Base-by-base conservation (phyloP, 2,888 invertebrate species). In the Mythimna vitellina region DNA sequence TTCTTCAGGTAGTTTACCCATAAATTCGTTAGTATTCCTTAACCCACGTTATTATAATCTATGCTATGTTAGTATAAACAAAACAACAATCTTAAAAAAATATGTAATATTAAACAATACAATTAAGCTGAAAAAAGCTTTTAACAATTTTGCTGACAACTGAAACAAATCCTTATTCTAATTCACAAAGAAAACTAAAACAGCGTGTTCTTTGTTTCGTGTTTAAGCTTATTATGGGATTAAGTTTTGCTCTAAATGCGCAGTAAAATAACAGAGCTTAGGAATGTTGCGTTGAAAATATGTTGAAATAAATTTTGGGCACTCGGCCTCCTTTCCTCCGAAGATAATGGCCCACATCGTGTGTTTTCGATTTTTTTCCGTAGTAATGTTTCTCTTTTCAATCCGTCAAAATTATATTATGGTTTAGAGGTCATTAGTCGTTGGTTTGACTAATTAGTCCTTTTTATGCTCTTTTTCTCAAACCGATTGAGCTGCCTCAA, bases 271-370 rank as follows among this genome's bases (percentile, higher is more conserved):
- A 75, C 74, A 75, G 69, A 80, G 80, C 82, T 79, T 79, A 72
- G 65, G 61, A 78, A 78, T 81, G 65, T 60, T 70, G 63, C 51
- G 66, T 62, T 70, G 65, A 76, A 82, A 83, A 63, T 46, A 46
- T 54, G 71, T 65, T 68, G 65, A 77, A 82, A 83, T 75, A 73
- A 76, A 85, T 83, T 78, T 85, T 73, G 80, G 80, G 73, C 70
- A 58, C 74, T 73, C 73, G 76, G 74, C 32, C 76, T 82, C 84
- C 76, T 80, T 86, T 86, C 83, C 81, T 65, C 35, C 77, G 53
- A 67, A 77, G 78, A 86, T 87, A 89, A 89, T 88, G 83, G 80
- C 72, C 78, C 83, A 86, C 86, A 87, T 87, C 80, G 77, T 73
- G 46, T 74, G 80, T 82, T 85, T 84, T 85, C 85, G 88, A 82